Evolutionary conservation across 2,113 vertebrate genomes (phyloP).

Genomic region (Lipotes vexillifer): DNA sequence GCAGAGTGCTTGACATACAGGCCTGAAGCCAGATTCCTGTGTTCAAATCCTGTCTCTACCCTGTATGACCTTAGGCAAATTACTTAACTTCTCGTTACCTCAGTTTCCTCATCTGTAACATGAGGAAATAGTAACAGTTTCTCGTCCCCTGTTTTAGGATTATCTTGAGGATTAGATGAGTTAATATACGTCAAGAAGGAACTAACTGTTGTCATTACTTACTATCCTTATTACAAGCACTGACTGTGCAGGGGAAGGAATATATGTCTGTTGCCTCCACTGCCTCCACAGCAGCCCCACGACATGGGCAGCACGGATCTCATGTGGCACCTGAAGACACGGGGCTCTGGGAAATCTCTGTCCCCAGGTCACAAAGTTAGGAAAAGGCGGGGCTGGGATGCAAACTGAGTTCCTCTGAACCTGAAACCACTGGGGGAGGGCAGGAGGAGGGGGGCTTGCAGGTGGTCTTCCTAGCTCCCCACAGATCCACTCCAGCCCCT

Average conservation of each 20-base stretch:
- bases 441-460: not conserved
- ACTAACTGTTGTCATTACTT: not conserved
- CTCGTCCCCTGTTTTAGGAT: not conserved
- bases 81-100: not conserved
- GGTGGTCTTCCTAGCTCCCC: not conserved
- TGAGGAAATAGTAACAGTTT: not conserved
- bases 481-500: not conserved
- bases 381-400: not conserved
- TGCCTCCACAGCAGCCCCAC: not conserved
- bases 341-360: not conserved
- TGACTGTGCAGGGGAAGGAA: not conserved
- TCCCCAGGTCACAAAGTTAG: not conserved
- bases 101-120: not conserved
- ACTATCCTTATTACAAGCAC: not conserved
- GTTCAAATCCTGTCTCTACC: not conserved
- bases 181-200: not conserved
- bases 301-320: not conserved
- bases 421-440: not conserved
- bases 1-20: accelerated
- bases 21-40: not conserved
- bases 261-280: not conserved
- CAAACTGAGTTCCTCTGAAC: not conserved
- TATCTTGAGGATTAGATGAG: not conserved
- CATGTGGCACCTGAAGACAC: not conserved
- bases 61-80: not conserved